Evolutionary conservation across 2,888 invertebrate species (phyloP), one percentile per base, ranked within the genome.

Genomic region (Dendrolimus houi): DNA sequence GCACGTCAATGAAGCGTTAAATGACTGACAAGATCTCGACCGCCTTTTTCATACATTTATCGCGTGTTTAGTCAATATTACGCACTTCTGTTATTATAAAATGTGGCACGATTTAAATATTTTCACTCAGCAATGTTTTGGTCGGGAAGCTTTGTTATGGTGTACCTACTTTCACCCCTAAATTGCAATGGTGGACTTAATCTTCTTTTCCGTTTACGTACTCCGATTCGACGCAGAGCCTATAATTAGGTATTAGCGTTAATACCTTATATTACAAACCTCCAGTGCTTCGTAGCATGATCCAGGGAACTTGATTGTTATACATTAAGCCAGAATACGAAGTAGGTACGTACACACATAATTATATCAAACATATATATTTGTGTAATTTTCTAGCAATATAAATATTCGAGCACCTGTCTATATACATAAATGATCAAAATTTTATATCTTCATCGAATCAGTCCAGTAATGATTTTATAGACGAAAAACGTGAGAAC

Each of bases 181-280:
- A 55, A 65, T 68, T 65, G 65, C 64, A 67, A 70, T 70, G 69
- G 68, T 71, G 73, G 71, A 77, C 74, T 64, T 83, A 84, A 87
- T 86, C 84, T 81, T 75, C 73, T 70, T 76, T 74, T 72, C 72
- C 73, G 73, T 67, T 71, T 66, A 67, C 71, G 74, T 71, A 71
- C 69, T 62, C 66, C 72, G 75, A 76, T 78, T 71, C 72, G 67
- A 67, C 70, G 69, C 68, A 60, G 68, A 82, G 76, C 76, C 78
- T 74, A 81, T 87, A 82, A 85, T 84, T 82, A 83, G 80, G 83
- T 86, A 85, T 85, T 84, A 86, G 66, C 72, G 77, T 73, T 83
- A 84, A 83, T 85, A 77, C 79, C 74, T 72, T 69, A 65, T 69
- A 75, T 76, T 75, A 77, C 66, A 62, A 66, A 66, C 66, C 65